Conservation (phyloP, 1,140 invertebrate species). For the Danaus plexippus region DNA sequence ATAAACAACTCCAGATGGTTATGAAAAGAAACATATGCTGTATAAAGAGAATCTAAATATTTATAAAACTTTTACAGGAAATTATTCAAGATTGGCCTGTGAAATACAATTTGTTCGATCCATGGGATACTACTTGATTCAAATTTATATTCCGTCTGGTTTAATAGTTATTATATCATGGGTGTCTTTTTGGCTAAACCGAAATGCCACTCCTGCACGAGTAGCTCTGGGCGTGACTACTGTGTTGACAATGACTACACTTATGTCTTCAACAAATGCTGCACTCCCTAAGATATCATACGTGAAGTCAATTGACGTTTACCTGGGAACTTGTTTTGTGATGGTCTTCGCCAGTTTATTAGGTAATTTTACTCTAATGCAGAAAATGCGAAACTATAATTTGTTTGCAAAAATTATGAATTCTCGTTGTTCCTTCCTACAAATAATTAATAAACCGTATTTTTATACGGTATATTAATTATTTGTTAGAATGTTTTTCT, state of each 20-base stretch:
- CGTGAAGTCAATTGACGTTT: conserved; percentile 98
- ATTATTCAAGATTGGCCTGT: conserved; percentile 97
- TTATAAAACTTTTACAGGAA: conserved; percentile 78
- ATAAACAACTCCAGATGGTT: conserved; percentile 6
- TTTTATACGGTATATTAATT: no score
- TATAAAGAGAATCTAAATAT: conserved; percentile 1
- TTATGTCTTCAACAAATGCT: conserved; percentile 98
- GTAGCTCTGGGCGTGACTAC: conserved; percentile 97
- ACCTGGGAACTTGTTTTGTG: conserved; percentile 97
- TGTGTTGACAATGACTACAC: conserved; percentile 98
- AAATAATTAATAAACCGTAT: no score
- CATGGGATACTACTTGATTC: conserved; percentile 99
- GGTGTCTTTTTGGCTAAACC: conserved; percentile 95
- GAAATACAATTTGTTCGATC: conserved; percentile 98
- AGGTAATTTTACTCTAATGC: conserved; percentile 74
- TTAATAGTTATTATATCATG: conserved; percentile 99
- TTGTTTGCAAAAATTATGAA: not conserved
- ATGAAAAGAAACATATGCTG: conserved; percentile 6
- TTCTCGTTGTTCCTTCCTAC: no score
- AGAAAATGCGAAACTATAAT: not conserved
- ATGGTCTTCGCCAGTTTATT: conserved; percentile 96
- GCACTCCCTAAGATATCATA: conserved; percentile 98
- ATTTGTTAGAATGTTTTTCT: no score
- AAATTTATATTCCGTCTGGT: conserved; percentile 98
- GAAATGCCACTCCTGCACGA: conserved; percentile 96